phyloP scores from a whole-genome alignment of 1,140 invertebrate species.

The Meloidogyne floridensis region DNA sequence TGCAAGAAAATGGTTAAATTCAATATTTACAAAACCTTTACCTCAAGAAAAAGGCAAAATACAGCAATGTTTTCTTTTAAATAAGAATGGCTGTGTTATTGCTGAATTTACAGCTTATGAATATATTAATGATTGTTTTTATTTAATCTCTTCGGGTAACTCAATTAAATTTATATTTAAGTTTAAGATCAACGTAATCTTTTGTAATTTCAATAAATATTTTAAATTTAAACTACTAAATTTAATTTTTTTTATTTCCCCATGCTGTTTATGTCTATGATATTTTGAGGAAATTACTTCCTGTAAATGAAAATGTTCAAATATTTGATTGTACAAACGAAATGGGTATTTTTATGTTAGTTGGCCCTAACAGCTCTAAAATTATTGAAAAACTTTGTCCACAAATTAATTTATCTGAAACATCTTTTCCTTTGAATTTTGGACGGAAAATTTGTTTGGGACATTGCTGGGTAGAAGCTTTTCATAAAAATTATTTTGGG shows the following conservation, averaged over 20 bases:
- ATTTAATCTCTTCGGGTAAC: slow-evolving; percentile 1
- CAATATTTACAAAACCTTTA: not conserved
- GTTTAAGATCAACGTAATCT: no score
- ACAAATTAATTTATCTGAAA: not conserved
- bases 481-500: not conserved
- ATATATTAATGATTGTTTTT: not conserved
- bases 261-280: not conserved
- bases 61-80: not conserved
- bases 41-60: not conserved
- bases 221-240: no score
- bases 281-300: not conserved
- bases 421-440: not conserved
- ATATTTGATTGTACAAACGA: not conserved
- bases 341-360: not conserved
- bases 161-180: no score
- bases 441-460: not conserved
- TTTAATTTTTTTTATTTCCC: not conserved
- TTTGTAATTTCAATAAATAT: no score
- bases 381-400: not conserved
- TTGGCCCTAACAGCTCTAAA: not conserved
- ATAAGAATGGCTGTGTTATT: slow-evolving; percentile 1
- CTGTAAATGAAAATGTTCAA: not conserved
- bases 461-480: not conserved
- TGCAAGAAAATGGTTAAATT: slow-evolving; percentile 3
- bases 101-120: not conserved